Conservation (phyloP, 2,113 vertebrate genomes). For the Narcine bancroftii region DNA sequence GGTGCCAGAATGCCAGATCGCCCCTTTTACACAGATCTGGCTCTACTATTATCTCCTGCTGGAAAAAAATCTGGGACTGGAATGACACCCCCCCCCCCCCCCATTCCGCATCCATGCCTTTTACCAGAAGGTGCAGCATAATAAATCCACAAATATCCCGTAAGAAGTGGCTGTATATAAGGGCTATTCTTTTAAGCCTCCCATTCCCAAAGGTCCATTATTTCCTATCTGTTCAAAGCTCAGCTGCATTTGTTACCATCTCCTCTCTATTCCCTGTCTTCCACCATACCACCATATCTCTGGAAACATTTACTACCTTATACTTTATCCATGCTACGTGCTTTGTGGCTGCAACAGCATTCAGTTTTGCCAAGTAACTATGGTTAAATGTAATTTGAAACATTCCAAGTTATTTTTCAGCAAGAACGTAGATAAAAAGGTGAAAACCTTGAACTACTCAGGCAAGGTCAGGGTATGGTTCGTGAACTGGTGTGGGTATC, state of each 20-base stretch:
- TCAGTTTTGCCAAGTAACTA: background rate
- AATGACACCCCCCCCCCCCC: too few species aligned
- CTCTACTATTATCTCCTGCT: too few species aligned
- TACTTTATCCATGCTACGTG: background rate
- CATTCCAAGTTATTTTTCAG: background rate
- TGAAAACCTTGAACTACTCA: background rate
- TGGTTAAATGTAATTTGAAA: background rate
- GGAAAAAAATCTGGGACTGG: too few species aligned
- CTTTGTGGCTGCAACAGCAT: background rate
- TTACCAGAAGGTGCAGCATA: too few species aligned
- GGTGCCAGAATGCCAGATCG: too few species aligned
- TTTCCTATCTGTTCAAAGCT: background rate
- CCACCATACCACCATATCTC: background rate
- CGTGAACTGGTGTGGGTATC: too few species aligned
- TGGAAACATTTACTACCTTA: background rate
- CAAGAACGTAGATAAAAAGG: background rate
- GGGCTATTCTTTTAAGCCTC: too few species aligned
- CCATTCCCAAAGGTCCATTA: background rate
- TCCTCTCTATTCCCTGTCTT: background rate
- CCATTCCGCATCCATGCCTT: too few species aligned
- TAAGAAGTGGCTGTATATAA: too few species aligned
- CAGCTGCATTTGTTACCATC: background rate
- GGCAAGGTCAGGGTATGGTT: too few species aligned
- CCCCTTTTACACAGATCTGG: too few species aligned
- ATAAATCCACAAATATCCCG: too few species aligned